phyloP scores from a whole-genome alignment of 2,888 invertebrate genomes.

The Mesochorus sp. region DNA sequence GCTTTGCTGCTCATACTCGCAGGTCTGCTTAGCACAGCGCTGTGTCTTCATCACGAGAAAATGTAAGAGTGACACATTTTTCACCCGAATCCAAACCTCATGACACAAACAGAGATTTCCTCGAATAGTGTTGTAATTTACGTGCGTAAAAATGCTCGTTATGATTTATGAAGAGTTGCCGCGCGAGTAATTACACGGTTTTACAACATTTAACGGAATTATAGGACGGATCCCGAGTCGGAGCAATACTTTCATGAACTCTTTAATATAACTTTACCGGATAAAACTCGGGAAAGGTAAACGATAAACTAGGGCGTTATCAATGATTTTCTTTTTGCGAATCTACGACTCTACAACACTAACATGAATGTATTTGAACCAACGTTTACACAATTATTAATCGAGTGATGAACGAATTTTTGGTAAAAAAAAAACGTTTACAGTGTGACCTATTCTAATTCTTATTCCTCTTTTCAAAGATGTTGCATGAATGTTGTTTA shows the following conservation, averaged over 20 bases:
- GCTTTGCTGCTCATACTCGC: constrained; percentile 87
- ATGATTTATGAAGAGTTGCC: constrained; percentile 45
- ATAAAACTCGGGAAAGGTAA: constrained; percentile 48
- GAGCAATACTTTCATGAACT: constrained; percentile 77
- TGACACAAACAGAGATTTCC: background rate
- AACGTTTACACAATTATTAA: background rate
- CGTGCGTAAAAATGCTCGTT: constrained; percentile 1
- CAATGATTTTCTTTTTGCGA: constrained; percentile 10
- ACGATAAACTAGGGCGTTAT: constrained; percentile 23
- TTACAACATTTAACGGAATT: constrained; percentile 57
- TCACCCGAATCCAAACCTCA: no score
- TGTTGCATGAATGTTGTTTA: constrained; percentile 32
- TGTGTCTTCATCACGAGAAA: constrained; percentile 90
- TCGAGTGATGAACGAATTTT: background rate
- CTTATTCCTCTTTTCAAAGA: background rate
- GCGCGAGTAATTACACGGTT: constrained; percentile 7
- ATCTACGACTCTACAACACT: constrained; percentile 22
- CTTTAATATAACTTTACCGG: constrained; percentile 72
- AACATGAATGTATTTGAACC: background rate
- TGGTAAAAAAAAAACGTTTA: constrained; percentile 5
- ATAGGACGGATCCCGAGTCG: constrained; percentile 77
- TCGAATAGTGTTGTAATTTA: background rate
- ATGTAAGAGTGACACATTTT: constrained; percentile 84
- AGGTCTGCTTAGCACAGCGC: constrained; percentile 87
- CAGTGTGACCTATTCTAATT: background rate